Percentiles rank a stretch among this genome's conserved stretches.
phyloP scores from a whole-genome alignment of 2,113 vertebrate genomes.

The Fulica atra region DNA sequence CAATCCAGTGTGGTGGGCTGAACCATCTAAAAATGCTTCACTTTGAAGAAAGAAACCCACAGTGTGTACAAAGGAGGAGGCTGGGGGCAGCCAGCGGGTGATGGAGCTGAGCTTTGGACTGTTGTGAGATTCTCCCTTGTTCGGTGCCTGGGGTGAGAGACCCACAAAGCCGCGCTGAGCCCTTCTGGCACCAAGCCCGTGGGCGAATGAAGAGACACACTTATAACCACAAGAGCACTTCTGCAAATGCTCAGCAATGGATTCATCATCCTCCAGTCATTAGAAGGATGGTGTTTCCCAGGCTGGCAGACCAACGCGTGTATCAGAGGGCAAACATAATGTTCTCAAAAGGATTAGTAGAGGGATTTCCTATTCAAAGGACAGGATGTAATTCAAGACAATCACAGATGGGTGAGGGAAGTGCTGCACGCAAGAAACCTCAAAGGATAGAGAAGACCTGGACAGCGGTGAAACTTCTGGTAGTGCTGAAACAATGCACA shows the following conservation, averaged over 20 bases:
- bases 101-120: not conserved
- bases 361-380: not conserved
- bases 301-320: not conserved
- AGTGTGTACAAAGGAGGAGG: not conserved
- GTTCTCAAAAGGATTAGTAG: not conserved
- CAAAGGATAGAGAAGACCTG: not conserved
- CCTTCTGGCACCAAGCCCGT: not conserved
- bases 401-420: not conserved
- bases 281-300: not conserved
- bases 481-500: not conserved
- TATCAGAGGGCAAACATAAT: not conserved
- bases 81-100: not conserved
- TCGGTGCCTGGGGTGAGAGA: not conserved
- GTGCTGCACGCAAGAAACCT: not conserved
- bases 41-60: not conserved
- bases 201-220: not conserved
- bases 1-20: not conserved
- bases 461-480: not conserved
- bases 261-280: not conserved
- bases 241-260: not conserved
- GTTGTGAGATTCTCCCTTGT: not conserved
- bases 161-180: not conserved
- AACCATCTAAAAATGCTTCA: not conserved
- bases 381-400: not conserved
- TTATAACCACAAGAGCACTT: not conserved